Evolutionary conservation across 2,797 vertebrate genomes (phyloP).

Genomic region (Crotalus adamanteus): DNA sequence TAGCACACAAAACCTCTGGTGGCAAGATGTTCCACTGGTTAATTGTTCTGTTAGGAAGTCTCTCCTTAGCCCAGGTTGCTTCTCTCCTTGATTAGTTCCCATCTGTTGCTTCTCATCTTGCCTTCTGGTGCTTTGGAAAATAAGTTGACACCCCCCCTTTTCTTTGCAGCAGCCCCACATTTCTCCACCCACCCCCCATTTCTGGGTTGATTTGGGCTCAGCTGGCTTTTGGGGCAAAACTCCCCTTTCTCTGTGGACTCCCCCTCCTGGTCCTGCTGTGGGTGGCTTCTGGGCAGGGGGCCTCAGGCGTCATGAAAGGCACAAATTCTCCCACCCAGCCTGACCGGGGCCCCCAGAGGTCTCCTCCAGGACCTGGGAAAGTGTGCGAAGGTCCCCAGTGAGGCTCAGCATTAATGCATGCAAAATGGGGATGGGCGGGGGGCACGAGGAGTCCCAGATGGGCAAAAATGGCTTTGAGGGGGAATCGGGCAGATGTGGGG

Average conservation of each 20-base stretch:
- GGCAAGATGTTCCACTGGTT: background rate
- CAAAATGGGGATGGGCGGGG: background rate
- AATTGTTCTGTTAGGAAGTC: background rate
- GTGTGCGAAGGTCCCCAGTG: background rate
- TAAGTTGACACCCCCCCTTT: background rate
- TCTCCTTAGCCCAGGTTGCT: background rate
- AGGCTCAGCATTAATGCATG: background rate
- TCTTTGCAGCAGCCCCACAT: background rate
- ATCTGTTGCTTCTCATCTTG: too few species aligned
- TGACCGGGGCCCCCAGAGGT: background rate
- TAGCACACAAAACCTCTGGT: too few species aligned
- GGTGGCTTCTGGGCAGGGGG: background rate
- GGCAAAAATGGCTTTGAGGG: background rate
- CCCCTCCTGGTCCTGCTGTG: background rate
- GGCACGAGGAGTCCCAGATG: background rate
- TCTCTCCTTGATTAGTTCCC: background rate
- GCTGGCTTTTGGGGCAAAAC: background rate
- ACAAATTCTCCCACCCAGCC: background rate
- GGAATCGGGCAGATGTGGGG: background rate
- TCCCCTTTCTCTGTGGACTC: background rate
- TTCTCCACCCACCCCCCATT: background rate
- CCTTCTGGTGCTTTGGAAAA: background rate
- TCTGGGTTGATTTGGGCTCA: background rate
- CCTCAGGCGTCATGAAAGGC: background rate
- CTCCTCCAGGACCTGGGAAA: background rate